Conservation (phyloP, 2,113 vertebrate species). For the Lethenteron camtschaticum region DNA sequence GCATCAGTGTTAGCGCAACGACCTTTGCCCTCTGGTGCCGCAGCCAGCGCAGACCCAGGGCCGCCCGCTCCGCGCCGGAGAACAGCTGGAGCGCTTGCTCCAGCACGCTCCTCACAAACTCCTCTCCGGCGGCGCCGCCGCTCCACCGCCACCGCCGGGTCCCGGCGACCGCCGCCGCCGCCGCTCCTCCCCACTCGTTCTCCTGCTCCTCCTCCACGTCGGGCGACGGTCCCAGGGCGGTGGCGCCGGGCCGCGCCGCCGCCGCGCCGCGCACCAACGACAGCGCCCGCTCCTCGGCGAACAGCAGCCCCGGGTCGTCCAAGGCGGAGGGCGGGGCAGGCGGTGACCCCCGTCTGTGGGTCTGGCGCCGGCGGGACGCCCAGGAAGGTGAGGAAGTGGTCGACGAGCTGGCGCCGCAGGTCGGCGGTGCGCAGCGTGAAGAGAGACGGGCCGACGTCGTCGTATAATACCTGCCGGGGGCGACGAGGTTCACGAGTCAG, state of each 20-base stretch:
- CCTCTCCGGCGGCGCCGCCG: constrained; percentile 22
- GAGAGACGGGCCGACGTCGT: constrained; percentile 63
- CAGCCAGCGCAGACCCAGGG: constrained; percentile 43
- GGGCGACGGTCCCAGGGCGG: no score
- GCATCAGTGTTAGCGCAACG: constrained; percentile 2
- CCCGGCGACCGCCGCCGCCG: no score
- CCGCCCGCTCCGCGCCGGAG: constrained; percentile 25
- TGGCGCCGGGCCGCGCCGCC: no score
- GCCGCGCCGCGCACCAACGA: no score
- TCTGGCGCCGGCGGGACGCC: constrained; percentile 33
- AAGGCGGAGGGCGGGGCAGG: background rate
- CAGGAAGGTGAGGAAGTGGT: constrained; percentile 54
- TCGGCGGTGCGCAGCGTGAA: constrained; percentile 33
- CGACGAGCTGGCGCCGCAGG: constrained; percentile 32
- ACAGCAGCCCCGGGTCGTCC: background rate
- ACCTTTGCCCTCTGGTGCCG: constrained; percentile 77
- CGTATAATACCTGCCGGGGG: constrained; percentile 52
- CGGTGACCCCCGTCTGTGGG: no score
- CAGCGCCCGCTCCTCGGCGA: no score
- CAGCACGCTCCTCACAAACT: constrained; percentile 47
- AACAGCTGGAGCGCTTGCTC: constrained; percentile 31
- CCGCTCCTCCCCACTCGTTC: no score
- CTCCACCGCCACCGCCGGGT: no score
- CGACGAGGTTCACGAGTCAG: no score
- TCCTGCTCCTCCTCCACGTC: no score